Conservation (phyloP, 2,113 vertebrate genomes). For the Acrocephalus arundinaceus region DNA sequence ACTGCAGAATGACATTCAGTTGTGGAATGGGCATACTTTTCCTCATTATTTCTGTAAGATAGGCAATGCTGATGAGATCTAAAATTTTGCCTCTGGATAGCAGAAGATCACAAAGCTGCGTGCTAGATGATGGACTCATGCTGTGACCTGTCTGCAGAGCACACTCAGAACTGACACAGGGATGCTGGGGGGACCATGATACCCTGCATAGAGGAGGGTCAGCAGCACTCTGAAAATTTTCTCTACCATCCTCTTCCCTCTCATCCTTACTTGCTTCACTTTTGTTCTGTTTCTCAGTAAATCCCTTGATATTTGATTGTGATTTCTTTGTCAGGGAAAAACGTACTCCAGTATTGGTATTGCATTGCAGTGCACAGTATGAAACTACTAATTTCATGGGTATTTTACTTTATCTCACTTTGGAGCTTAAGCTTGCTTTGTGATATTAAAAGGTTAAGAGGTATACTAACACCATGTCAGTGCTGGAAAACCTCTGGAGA, state of each 20-base stretch:
- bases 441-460: slow-evolving; percentile 1
- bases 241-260: not conserved
- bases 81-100: not conserved
- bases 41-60: slow-evolving; percentile 5
- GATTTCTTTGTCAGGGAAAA: not conserved
- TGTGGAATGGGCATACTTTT: not conserved
- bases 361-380: not conserved
- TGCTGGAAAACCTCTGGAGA: not conserved
- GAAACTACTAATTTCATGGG: not conserved
- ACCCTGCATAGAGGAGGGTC: not conserved
- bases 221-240: not conserved
- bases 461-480: not conserved
- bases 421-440: not conserved
- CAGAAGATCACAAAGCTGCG: not conserved
- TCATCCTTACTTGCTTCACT: not conserved
- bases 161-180: not conserved
- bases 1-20: not conserved
- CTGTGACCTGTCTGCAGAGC: not conserved
- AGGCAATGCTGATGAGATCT: not conserved
- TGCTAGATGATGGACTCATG: not conserved
- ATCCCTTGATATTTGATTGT: not conserved
- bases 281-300: not conserved
- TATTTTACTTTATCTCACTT: not conserved
- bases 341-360: not conserved
- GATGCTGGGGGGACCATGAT: not conserved